Evolutionary conservation across 2,797 vertebrate species (phyloP), one percentile per base, ranked within the genome.

Genomic region (Malurus leucopterus): DNA sequence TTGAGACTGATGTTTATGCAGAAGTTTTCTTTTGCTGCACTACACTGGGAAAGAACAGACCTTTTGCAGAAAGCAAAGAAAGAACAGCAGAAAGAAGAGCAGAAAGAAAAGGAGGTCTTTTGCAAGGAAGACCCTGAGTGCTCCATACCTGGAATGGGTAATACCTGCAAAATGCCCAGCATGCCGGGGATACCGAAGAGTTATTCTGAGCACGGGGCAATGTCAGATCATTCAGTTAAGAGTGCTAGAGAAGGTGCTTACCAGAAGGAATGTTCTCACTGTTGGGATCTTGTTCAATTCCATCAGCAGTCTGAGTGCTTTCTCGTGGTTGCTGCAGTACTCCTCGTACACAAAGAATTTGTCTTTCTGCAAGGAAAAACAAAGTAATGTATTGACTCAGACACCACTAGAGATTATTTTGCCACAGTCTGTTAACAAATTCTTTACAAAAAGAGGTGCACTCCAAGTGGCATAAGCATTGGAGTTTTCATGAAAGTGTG

Each of bases 301-400:
- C 98, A 99, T 98, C 73, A 99, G 97, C 84, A 99, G 98, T 73
- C 99, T 96, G 94, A 99, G 96, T 75, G 99, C 99, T 96, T 99
- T 99, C 97, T 99, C 99, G 0, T 99, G 99, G 96, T 99, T 99
- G 95, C 99, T 99, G 96, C 99, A 99, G 94, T 99, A 99, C 84
- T 99, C 99, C 58, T 99, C 98, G 0, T 99, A 99, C 22, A 99
- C 99, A 4, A 98, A 98, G 97, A 99, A 99, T 78, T 97, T 98
- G 83, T 98, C 97, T 96, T 97, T 99, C 99, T 99, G 98, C 69
- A 98, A 96, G 86, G 88, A 92, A 92, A 90, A 89, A 26, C 36
- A 32, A 44, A 58, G 71, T 26, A 50, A 77, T 8, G 83, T 91
- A 54, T 40, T 83, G 54, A 91, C 75, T 69, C 73, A 76, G 78